Evolutionary conservation across 2,888 invertebrate genomes (phyloP).

Genomic region (Ashinkailepas kermadecensis): DNA sequence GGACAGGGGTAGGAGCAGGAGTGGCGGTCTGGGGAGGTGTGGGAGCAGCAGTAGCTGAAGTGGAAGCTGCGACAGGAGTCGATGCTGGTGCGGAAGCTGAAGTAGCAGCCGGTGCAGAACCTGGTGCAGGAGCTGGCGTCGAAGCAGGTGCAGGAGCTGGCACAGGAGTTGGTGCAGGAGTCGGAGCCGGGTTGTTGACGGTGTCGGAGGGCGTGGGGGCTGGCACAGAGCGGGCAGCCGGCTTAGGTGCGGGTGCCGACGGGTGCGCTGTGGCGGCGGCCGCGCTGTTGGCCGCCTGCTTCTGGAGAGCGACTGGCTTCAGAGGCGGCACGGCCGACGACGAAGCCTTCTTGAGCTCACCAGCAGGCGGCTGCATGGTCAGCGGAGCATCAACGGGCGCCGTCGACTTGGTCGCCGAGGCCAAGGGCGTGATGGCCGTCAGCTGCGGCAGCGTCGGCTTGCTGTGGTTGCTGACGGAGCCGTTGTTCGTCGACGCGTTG

Average conservation of each 20-base stretch:
- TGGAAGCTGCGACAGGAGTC: neutral
- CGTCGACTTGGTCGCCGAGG: neutral
- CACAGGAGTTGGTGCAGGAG: neutral
- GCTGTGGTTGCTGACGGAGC: neutral
- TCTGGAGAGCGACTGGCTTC: neutral
- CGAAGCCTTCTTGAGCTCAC: neutral
- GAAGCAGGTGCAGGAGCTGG: neutral
- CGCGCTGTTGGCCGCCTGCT: neutral
- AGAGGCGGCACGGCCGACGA: neutral
- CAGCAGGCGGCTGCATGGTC: neutral
- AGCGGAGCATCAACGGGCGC: neutral
- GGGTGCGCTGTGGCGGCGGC: neutral
- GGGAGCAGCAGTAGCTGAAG: neutral
- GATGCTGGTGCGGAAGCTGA: neutral
- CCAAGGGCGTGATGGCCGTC: neutral
- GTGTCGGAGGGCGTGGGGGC: neutral
- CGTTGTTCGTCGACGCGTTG: constrained; percentile 5
- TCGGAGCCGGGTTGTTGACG: neutral
- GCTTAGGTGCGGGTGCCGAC: neutral
- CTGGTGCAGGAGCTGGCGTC: neutral
- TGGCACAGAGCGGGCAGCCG: neutral
- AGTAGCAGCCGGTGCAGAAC: neutral
- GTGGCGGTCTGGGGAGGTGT: neutral
- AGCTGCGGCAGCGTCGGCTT: constrained; percentile 1
- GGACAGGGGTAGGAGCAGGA: neutral